These are phyloP conservation scores for Smutsia temminckii DNA, from an alignment of 2,797 vertebrate species.

Conservation along the genomic window DNA sequence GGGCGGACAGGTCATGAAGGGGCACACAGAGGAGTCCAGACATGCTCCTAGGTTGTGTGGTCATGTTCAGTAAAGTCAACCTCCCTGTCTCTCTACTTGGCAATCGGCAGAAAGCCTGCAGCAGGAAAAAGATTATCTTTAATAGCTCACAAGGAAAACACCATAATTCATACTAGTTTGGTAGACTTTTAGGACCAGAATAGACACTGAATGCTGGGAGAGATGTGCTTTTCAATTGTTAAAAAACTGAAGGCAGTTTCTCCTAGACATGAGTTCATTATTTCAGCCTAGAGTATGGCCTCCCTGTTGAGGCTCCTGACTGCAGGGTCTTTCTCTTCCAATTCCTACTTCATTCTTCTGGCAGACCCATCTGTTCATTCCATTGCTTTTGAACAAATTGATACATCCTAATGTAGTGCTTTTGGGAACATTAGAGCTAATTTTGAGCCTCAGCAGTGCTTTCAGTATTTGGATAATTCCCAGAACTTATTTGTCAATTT, in stretches of 20 bases:
- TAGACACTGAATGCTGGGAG: not conserved
- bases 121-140: not conserved
- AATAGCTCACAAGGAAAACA: not conserved
- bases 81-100: not conserved
- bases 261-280: not conserved
- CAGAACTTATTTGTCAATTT: not conserved
- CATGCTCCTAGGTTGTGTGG: not conserved
- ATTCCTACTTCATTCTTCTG: not conserved
- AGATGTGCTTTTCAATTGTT: not conserved
- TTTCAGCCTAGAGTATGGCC: not conserved
- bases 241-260: not conserved
- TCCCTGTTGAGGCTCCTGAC: not conserved
- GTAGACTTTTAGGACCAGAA: not conserved
- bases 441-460: not conserved
- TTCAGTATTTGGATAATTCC: conserved; percentile 37
- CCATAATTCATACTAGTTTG: not conserved
- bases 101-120: not conserved
- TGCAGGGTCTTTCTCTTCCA: not conserved
- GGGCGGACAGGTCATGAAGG: not conserved
- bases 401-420: not conserved
- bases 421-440: not conserved
- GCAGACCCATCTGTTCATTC: not conserved
- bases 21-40: not conserved
- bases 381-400: not conserved
- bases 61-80: not conserved